Percentiles rank a stretch among this genome's conserved stretches.
phyloP scores from a whole-genome alignment of 2,888 invertebrate genomes.

The Pollenia griseotomentosa region DNA sequence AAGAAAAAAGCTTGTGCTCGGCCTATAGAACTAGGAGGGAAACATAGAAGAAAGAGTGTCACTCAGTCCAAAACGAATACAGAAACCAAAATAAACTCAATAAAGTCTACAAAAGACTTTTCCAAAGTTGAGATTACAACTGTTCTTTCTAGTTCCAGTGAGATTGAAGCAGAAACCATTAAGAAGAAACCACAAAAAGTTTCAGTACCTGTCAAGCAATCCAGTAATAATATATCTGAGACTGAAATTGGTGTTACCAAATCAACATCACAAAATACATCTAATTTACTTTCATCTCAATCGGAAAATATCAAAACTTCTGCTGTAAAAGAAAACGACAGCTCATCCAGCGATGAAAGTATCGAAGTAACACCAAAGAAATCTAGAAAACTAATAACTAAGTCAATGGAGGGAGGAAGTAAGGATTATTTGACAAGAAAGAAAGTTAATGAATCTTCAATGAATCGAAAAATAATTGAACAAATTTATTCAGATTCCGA shows the following conservation, averaged over 20 bases:
- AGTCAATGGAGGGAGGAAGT: constrained; percentile 40
- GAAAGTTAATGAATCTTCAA: constrained; percentile 29
- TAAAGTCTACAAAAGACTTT: constrained; percentile 74
- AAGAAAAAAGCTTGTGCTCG: constrained; percentile 81
- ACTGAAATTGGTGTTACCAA: constrained; percentile 56
- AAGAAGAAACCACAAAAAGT: constrained; percentile 74
- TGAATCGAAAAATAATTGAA: constrained; percentile 86
- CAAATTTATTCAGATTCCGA: constrained; percentile 93
- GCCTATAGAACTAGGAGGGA: constrained; percentile 80
- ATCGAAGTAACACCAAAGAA: constrained; percentile 90
- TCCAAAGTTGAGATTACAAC: constrained; percentile 71
- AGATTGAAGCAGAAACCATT: constrained; percentile 74
- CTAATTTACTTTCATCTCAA: constrained; percentile 80
- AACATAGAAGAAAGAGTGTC: constrained; percentile 78
- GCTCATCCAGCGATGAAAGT: constrained; percentile 93
- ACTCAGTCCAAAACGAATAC: constrained; percentile 66
- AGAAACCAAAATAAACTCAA: constrained; percentile 56
- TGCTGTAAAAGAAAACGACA: constrained; percentile 85
- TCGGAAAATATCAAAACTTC: constrained; percentile 89
- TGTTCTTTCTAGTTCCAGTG: constrained; percentile 77
- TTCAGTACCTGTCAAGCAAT: constrained; percentile 77
- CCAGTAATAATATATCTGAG: constrained; percentile 50
- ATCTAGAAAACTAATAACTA: constrained; percentile 55
- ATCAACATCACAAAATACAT: constrained; percentile 55
- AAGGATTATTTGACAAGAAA: constrained; percentile 44